Conservation (phyloP, 2,113 vertebrate species). For the Promerops cafer region DNA sequence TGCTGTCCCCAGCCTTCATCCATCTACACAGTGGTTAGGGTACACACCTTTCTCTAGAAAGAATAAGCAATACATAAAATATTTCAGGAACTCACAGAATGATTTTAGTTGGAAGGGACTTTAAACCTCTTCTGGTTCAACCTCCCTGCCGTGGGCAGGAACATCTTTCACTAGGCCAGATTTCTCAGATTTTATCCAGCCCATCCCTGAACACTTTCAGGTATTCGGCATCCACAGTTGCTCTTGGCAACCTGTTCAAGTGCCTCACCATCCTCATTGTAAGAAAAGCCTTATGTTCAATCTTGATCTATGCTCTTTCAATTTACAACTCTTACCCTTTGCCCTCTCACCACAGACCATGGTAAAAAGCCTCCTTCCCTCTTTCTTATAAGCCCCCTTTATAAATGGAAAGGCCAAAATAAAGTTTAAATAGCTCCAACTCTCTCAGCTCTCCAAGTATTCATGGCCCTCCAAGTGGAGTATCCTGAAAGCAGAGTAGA, state of each 20-base stretch:
- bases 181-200: not conserved
- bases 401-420: not conserved
- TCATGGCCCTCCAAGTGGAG: not conserved
- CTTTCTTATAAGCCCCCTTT: not conserved
- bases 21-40: not conserved
- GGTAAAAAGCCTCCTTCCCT: not conserved
- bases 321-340: not conserved
- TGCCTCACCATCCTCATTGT: not conserved
- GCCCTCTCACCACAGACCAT: not conserved
- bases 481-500: not conserved
- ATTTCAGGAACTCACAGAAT: not conserved
- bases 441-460: not conserved
- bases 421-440: not conserved
- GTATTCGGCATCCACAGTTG: not conserved
- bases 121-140: not conserved
- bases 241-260: not conserved
- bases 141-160: fast-evolving
- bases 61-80: not conserved
- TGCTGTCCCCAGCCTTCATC: not conserved
- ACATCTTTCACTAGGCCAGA: not conserved
- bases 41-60: not conserved
- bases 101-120: not conserved
- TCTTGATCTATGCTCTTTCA: not conserved
- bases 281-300: not conserved
- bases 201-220: not conserved